Conservation (phyloP, 2,888 invertebrate genomes). For the Limnephilus marmoratus region DNA sequence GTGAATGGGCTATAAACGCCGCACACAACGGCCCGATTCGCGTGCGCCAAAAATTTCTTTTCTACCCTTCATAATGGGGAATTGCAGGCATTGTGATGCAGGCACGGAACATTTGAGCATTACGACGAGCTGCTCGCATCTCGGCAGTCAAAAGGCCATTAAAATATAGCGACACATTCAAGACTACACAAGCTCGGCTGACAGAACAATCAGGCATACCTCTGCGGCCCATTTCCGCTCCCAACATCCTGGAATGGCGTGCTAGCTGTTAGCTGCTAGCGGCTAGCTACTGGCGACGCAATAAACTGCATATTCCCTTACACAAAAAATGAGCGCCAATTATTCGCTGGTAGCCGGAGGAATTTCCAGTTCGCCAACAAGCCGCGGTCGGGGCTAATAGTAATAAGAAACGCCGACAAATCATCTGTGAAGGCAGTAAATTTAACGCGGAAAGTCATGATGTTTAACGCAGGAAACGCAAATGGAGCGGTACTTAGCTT, state of each 20-base stretch:
- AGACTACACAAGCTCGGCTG: conserved; percentile 31
- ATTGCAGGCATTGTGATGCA: background rate
- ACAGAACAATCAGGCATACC: conserved; percentile 38
- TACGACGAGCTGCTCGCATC: background rate
- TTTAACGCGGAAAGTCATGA: conserved; percentile 35
- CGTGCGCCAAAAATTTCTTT: conserved; percentile 23
- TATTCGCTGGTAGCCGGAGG: conserved; percentile 43
- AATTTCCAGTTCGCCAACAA: conserved; percentile 18
- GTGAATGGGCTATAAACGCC: too few species aligned
- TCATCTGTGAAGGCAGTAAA: conserved; percentile 49
- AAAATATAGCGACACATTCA: conserved; percentile 25
- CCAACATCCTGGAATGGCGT: conserved; percentile 37
- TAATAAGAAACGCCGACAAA: conserved; percentile 41
- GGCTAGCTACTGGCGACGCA: background rate
- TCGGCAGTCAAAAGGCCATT: background rate
- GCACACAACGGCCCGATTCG: background rate
- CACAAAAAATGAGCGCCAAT: conserved; percentile 37
- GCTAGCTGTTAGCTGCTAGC: background rate
- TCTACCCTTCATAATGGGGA: background rate
- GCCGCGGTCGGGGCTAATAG: background rate
- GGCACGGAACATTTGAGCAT: background rate
- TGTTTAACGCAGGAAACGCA: conserved; percentile 42
- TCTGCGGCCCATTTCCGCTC: conserved; percentile 41
- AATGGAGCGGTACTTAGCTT: conserved; percentile 35
- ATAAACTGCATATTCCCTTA: conserved; percentile 32